A percentile compares a stretch with the other conserved stretches of the same genome.
Evolutionary conservation across 2,797 vertebrate genomes (phyloP).

Genomic region (Luscinia luscinia): DNA sequence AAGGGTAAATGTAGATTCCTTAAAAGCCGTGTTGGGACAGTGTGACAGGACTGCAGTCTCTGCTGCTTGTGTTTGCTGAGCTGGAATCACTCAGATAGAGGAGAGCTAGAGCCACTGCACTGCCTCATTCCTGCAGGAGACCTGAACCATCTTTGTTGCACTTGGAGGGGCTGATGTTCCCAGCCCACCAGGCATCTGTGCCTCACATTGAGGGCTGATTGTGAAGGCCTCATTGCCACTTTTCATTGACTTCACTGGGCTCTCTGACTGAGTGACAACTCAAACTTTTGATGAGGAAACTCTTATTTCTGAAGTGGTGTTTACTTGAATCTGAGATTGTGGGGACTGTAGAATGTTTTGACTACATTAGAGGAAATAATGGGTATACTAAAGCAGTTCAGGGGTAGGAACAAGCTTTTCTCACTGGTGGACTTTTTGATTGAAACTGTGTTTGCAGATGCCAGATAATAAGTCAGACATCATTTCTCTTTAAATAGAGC

Average conservation of each 20-base stretch:
- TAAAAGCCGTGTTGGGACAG: background rate
- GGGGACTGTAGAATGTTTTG: background rate
- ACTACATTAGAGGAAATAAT: background rate
- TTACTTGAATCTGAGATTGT: background rate
- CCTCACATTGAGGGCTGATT: background rate
- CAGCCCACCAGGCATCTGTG: background rate
- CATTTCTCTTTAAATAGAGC: background rate
- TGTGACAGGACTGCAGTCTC: background rate
- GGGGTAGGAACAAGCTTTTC: background rate
- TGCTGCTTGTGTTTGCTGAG: background rate
- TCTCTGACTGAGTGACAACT: background rate
- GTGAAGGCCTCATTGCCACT: background rate
- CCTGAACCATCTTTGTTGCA: too few species aligned
- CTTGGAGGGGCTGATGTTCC: background rate
- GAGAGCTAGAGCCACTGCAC: background rate
- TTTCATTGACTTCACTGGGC: background rate
- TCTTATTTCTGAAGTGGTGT: background rate
- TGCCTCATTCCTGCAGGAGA: background rate
- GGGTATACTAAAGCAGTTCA: background rate
- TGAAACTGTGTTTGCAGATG: background rate
- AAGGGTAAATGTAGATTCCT: background rate
- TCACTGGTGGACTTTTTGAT: background rate
- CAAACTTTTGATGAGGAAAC: background rate
- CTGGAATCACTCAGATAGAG: rapidly evolving
- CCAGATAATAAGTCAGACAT: background rate